Conservation (phyloP, 2,888 invertebrate species). For the Didymodactylos carnosus region DNA sequence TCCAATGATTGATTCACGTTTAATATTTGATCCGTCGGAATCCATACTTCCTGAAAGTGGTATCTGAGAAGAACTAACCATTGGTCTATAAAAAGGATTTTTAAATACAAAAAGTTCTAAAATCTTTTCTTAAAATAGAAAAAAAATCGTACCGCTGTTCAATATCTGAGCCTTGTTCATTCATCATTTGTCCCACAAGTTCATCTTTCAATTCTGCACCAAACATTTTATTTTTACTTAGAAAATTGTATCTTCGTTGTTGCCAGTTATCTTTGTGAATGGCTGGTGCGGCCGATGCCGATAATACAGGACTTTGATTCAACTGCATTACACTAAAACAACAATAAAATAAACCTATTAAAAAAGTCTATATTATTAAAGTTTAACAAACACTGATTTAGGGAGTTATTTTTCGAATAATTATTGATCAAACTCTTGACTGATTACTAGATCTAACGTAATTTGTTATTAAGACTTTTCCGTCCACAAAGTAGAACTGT, state of each 20-base stretch:
- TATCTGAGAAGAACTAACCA: background rate
- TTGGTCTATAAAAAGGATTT: background rate
- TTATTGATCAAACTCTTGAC: too few relatives aligned
- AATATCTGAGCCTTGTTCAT: background rate
- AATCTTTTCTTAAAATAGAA: too few relatives aligned
- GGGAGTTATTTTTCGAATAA: too few relatives aligned
- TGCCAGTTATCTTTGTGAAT: constrained; percentile 5
- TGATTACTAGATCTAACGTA: too few relatives aligned
- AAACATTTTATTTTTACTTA: constrained; percentile 5
- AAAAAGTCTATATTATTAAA: too few relatives aligned
- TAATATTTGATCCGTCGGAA: background rate
- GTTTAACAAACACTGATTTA: too few relatives aligned
- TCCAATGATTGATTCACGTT: background rate
- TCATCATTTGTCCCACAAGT: background rate
- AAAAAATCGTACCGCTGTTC: background rate
- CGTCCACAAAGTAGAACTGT: too few relatives aligned
- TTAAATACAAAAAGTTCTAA: background rate
- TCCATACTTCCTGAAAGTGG: background rate
- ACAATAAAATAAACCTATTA: background rate
- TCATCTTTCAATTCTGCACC: constrained; percentile 8
- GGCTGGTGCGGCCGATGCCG: background rate
- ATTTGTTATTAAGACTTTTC: too few relatives aligned
- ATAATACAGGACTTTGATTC: background rate
- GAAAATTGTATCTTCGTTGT: background rate
- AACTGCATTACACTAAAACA: background rate